Conservation (phyloP, 2,888 invertebrate genomes). For the Lochmaea capreae region DNA sequence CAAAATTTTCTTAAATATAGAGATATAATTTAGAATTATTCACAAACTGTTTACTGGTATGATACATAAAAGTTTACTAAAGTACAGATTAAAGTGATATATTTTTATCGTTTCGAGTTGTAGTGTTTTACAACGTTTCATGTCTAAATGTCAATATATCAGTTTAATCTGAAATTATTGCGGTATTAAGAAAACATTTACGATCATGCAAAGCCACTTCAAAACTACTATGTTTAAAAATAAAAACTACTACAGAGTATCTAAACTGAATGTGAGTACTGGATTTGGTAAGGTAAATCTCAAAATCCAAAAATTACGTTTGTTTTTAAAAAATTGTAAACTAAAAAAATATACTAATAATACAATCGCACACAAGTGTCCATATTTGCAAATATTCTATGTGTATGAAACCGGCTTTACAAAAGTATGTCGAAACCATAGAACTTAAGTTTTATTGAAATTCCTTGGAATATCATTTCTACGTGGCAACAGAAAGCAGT, state of each 20-base stretch:
- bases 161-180: not conserved
- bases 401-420: too few relatives aligned
- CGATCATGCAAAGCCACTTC: not conserved
- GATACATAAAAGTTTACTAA: constrained; percentile 1
- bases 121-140: not conserved
- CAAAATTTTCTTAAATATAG: not conserved
- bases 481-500: too few relatives aligned
- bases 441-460: too few relatives aligned
- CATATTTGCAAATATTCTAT: too few relatives aligned
- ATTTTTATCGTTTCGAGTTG: not conserved
- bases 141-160: not conserved
- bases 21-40: not conserved
- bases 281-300: not conserved
- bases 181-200: not conserved
- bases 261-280: not conserved
- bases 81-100: not conserved
- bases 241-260: not conserved
- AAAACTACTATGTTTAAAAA: constrained; percentile 2
- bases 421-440: too few relatives aligned
- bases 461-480: too few relatives aligned
- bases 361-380: too few relatives aligned
- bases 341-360: too few relatives aligned
- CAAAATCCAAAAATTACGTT: not conserved
- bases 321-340: not conserved
- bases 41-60: not conserved